These are phyloP conservation scores for Orientallactaga bullata DNA, from an alignment of 2,113 vertebrate genomes.

Conservation along the genomic window DNA sequence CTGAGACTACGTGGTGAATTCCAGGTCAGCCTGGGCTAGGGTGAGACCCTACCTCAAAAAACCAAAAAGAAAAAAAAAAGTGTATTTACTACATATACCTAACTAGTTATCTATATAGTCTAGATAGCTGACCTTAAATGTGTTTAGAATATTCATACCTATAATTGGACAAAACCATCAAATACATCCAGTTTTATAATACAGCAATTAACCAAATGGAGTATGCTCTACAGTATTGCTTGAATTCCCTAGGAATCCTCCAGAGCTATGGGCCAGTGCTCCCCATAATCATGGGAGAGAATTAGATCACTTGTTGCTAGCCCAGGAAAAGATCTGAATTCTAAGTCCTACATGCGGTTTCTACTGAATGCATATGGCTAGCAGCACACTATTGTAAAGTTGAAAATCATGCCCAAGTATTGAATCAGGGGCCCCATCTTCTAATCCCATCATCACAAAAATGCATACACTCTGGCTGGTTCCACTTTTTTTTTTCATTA, in stretches of 20 bases:
- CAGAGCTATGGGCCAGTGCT: background rate
- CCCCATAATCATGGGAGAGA: background rate
- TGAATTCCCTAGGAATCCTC: too few species aligned
- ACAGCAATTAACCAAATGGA: background rate
- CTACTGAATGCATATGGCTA: background rate
- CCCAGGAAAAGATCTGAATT: background rate
- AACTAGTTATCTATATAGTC: background rate
- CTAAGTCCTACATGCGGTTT: background rate
- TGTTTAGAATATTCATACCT: background rate
- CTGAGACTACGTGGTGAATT: too few species aligned
- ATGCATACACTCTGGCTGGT: background rate
- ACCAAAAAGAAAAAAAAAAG: too few species aligned
- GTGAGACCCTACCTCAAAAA: too few species aligned
- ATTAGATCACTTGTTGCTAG: background rate
- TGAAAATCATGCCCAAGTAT: too few species aligned
- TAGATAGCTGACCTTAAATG: background rate
- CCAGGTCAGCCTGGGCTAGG: too few species aligned
- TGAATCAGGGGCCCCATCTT: background rate
- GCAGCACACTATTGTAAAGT: too few species aligned
- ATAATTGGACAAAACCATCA: background rate
- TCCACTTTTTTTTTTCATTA: background rate
- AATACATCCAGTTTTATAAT: background rate
- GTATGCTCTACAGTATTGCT: background rate
- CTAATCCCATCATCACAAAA: background rate
- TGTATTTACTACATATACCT: background rate